Percentiles rank a stretch among this genome's conserved stretches.
These are phyloP conservation scores for Caenorhabditis elegans DNA, from an alignment of 1,140 invertebrate species.

Conservation along the genomic window DNA sequence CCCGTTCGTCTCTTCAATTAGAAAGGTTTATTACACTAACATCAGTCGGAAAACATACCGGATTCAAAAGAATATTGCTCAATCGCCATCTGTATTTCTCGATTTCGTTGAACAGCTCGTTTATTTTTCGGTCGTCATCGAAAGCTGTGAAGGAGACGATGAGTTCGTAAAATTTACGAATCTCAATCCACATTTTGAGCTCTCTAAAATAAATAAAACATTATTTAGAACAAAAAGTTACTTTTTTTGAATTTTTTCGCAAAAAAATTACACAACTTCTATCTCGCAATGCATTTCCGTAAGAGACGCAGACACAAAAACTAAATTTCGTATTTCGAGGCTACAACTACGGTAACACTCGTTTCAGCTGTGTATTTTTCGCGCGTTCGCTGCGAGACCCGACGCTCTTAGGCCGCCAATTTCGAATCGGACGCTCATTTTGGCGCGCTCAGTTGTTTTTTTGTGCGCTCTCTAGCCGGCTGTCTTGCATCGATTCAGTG, in stretches of 20 bases:
- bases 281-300: neutral
- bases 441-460: no score
- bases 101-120: neutral
- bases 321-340: constrained; percentile 22
- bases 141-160: neutral
- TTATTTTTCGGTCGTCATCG: neutral
- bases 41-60: neutral
- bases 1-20: neutral
- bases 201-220: neutral
- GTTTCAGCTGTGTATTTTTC: neutral
- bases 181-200: neutral
- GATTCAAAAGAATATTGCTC: neutral
- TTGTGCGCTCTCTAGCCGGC: no score
- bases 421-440: neutral
- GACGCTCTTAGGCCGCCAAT: neutral
- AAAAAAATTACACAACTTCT: no score
- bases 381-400: neutral
- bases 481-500: neutral
- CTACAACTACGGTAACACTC: neutral
- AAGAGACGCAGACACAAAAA: neutral
- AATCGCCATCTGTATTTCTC: neutral
- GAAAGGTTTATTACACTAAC: neutral
- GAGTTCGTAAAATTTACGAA: constrained; percentile 17
- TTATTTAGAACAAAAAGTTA: no score
- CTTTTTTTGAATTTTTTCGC: constrained; percentile 3